Evolutionary conservation across 2,797 vertebrate species (phyloP).

Genomic region (Sebastes flavidus): DNA sequence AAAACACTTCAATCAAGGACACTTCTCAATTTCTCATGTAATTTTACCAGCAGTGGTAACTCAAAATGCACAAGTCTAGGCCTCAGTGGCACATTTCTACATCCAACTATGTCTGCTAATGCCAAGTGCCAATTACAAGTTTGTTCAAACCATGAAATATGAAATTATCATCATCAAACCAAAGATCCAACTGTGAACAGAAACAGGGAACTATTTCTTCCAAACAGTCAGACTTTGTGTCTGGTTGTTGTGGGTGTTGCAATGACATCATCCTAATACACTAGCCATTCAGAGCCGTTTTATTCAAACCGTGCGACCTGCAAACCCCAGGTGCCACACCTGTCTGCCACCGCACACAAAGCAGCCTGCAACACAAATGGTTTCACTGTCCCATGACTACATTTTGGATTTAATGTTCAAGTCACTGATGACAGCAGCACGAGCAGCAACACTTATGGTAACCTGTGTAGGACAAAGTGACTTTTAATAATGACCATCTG

Average conservation of each 20-base stretch:
- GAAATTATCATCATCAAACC: background rate
- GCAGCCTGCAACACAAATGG: background rate
- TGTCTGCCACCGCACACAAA: background rate
- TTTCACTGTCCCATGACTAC: background rate
- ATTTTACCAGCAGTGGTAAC: too few relatives aligned
- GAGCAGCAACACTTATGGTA: background rate
- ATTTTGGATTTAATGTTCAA: background rate
- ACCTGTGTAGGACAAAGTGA: conserved; percentile 3
- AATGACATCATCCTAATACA: conserved; percentile 37
- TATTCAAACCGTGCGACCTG: background rate
- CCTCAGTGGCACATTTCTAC: background rate
- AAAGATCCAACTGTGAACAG: background rate
- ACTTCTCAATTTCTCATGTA: too few relatives aligned
- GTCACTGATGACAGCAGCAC: background rate
- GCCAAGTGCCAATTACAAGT: background rate
- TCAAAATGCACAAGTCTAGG: background rate
- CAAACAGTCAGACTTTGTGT: background rate
- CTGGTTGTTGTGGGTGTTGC: background rate
- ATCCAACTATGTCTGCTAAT: background rate
- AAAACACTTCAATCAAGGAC: background rate
- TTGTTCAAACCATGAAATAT: background rate
- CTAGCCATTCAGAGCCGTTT: background rate
- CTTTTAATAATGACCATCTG: conserved; percentile 31
- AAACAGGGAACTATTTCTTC: background rate
- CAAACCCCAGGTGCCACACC: conserved; percentile 15